phyloP scores from a whole-genome alignment of 2,797 vertebrate genomes.

The Cottoperca gobio region DNA sequence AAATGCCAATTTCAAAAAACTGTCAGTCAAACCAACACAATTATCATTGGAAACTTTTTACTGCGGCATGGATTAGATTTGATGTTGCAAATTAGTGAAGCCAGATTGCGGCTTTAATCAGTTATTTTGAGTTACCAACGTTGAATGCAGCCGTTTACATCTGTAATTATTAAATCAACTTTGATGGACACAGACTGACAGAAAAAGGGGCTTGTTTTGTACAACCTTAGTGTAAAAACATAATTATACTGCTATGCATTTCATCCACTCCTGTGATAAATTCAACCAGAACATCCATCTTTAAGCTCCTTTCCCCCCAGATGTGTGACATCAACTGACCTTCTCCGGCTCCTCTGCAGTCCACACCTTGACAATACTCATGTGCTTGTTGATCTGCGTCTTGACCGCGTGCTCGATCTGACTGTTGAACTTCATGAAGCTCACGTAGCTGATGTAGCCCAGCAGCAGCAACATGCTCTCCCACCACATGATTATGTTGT shows the following conservation, averaged over 20 bases:
- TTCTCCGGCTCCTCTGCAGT: slow-evolving; percentile 80
- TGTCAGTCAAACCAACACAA: neutral
- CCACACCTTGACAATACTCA: slow-evolving; percentile 85
- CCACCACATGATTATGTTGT: slow-evolving; percentile 90
- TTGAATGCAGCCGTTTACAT: too few relatives aligned
- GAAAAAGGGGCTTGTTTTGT: neutral
- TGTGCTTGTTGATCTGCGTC: slow-evolving; percentile 85
- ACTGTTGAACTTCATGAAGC: slow-evolving; percentile 92
- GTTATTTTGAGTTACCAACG: neutral
- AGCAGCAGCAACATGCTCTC: slow-evolving; percentile 89
- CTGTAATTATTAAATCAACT: neutral
- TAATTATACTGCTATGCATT: neutral
- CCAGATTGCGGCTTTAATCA: neutral
- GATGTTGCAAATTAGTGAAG: neutral
- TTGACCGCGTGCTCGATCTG: slow-evolving; percentile 88
- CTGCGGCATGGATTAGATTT: neutral
- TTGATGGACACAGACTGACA: neutral
- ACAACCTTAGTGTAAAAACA: neutral
- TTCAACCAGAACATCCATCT: neutral
- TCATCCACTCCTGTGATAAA: too few relatives aligned
- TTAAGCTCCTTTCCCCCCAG: neutral
- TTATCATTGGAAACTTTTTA: neutral
- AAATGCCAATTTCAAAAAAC: neutral
- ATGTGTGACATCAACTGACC: slow-evolving; percentile 81
- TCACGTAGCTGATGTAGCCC: slow-evolving; percentile 89